Base-by-base conservation (phyloP, 2,888 invertebrate genomes). In the Cryptocheilus praepositus region DNA sequence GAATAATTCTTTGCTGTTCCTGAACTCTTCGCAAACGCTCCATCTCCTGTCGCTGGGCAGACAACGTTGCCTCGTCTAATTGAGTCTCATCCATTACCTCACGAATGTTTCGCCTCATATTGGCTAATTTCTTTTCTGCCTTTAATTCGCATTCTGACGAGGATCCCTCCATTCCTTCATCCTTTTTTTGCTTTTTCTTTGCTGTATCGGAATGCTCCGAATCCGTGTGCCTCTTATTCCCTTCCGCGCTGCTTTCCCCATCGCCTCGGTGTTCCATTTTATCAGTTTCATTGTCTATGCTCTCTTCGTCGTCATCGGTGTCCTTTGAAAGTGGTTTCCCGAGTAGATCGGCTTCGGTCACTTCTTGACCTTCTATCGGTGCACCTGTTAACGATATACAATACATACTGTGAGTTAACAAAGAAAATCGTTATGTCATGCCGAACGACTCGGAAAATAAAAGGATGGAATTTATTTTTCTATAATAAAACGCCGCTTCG, bases 41-140 rank as follows among this genome's bases (percentile, higher is more conserved):
- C 74, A 95, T 94, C 90, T 98, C 98, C 87, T 96, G 97, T 43
- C 96, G 91, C 88, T 98, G 98, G 0, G 98, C 98, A 22, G 95
- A 94, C 61, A 97, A 89, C 1, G 98, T 98, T 15, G 96, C 95
- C 71, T 96, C 96, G 86, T 98, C 98, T 72, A 98, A 89, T 85
- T 98, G 96, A 71, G 95, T 95, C 83, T 97, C 97, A 84, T 96
- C 95, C 93, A 98, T 94, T 8, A 98, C 97, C 89, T 98, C 97
- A 64, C 98, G 92, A 79, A 97, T 97, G 85, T 97, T 97, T 71
- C 95, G 92, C 49, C 97, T 91, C 84, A 96, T 92, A 88, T 94
- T 95, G 16, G 92, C 82, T 76, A 84, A 73, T 61, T 86, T 88
- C 61, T 88, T 88, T 61, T 88, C 86, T n/a, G 80, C 74, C 60